Evolutionary conservation across 2,888 invertebrate genomes (phyloP).

Genomic region (Polyploca ridens): DNA sequence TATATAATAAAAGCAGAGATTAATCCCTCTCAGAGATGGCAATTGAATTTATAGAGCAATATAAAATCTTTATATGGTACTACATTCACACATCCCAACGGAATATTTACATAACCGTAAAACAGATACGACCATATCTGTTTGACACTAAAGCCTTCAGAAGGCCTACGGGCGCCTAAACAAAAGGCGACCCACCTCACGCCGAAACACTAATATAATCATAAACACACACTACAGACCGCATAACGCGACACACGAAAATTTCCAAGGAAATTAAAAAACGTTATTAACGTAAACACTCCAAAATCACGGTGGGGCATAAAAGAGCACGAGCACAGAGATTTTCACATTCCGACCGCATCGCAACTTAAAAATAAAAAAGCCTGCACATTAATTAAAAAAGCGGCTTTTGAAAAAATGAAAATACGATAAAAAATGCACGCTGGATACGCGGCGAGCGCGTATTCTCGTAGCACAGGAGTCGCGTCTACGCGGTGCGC

Average conservation of each 20-base stretch:
- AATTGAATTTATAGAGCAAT: conserved; percentile 5
- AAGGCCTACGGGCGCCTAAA: conserved; percentile 16
- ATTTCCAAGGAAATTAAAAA: conserved; percentile 28
- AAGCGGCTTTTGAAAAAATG: conserved; percentile 44
- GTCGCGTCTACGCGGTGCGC: conserved; percentile 70
- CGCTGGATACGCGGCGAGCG: conserved; percentile 18
- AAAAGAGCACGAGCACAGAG: conserved; percentile 32
- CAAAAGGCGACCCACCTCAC: conserved; percentile 20
- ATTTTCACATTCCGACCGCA: conserved; percentile 44
- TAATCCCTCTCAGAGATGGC: not conserved
- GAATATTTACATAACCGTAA: conserved; percentile 29
- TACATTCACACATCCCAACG: conserved; percentile 17
- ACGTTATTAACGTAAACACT: conserved; percentile 38
- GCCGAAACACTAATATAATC: conserved; percentile 38
- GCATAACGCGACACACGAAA: conserved; percentile 34
- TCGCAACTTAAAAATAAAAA: conserved; percentile 41
- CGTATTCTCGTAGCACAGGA: conserved; percentile 48
- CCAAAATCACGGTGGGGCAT: conserved; percentile 29
- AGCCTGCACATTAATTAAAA: conserved; percentile 68
- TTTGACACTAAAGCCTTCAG: conserved; percentile 24
- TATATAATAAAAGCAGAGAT: not conserved
- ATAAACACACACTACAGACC: conserved; percentile 28
- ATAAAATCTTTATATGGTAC: conserved; percentile 12
- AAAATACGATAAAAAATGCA: conserved; percentile 40
- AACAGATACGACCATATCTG: conserved; percentile 26